Evolutionary conservation across 1,140 invertebrate genomes (phyloP), one percentile per base, ranked within the genome.

Genomic region (Hylaeus volcanicus): DNA sequence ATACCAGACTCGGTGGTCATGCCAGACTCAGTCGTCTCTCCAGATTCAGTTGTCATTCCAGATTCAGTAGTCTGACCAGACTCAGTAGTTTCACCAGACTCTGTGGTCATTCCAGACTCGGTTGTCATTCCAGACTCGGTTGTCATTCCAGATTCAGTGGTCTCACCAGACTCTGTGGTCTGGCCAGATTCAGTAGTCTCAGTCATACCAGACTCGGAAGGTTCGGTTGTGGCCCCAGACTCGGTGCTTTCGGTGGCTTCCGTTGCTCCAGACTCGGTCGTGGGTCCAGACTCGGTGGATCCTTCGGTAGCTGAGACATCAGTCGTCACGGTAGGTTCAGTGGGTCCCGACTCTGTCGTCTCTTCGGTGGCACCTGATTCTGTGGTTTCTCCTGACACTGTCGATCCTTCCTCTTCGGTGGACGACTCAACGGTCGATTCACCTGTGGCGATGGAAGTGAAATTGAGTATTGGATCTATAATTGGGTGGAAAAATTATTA

Each of bases 21-120:
- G 8, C 68, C 79, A 37, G 86, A 86, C 66, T 51, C 80, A 1
- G 89, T 88, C 1, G 85, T 88, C 12, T 39, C 11, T 65, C 68
- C 80, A 43, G 84, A 86, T 81, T 86, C 90, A 1, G 89, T 88
- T 1, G 85, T 88, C 9, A 12, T 9, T 12, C 74, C 84, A 37
- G 84, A 86, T 68, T 77, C 51, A 1, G 51, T 51, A 9, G 9
- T 11, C 9, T 69, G 3, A 8, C 68, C 79, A 37, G 86, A 86
- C 66, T 51, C 80, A 2, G 86, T 86, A 26, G 89, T 86, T 56
- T 60, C 39, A 68, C 63, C 85, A 63, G 84, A 83, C 74, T 85
- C 89, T 14, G 88, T 89, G 41, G 77, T 85, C 63, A 72, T 70
- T 26, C 66, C 81, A 15, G 86, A 84, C 45, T 26, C 85, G 37